phyloP scores from a whole-genome alignment of 2,797 vertebrate species.

The Petrocephalus schoutedeni region DNA sequence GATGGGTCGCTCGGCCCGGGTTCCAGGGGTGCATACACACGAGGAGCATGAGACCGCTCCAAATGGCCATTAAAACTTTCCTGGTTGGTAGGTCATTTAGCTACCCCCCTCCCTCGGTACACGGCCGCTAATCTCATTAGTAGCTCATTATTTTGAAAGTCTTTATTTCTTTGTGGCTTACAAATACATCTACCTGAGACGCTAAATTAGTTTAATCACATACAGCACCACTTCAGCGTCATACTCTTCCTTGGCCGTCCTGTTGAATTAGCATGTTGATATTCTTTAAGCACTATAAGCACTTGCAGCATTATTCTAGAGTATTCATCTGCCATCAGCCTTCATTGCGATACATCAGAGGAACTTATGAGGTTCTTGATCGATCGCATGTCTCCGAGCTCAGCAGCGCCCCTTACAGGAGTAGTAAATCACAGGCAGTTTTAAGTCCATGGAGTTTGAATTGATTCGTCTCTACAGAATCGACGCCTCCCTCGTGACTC shows the following conservation, averaged over 20 bases:
- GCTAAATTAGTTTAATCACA: background rate
- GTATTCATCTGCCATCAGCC: background rate
- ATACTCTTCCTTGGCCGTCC: background rate
- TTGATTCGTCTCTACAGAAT: background rate
- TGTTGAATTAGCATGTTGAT: background rate
- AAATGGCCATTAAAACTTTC: background rate
- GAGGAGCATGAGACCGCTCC: background rate
- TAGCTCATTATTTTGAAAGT: conserved; percentile 34
- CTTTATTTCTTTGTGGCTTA: conserved; percentile 44
- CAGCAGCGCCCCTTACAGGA: background rate
- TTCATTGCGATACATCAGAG: background rate
- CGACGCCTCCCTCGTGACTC: background rate
- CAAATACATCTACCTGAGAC: conserved; percentile 44
- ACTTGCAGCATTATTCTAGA: background rate
- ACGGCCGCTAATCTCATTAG: conserved; percentile 55
- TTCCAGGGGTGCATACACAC: background rate
- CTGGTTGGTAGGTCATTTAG: conserved; percentile 40
- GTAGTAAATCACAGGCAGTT: background rate
- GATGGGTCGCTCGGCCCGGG: background rate
- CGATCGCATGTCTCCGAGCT: background rate
- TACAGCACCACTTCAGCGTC: background rate
- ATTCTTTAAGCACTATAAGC: background rate
- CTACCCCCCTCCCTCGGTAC: conserved; percentile 39
- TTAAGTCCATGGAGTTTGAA: background rate
- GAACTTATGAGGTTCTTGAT: background rate